Percentiles rank a stretch among this genome's conserved stretches.
These are phyloP conservation scores for Montipora efflorescens DNA, from an alignment of 64 coral and sea anemone genomes.

Conservation along the genomic window DNA sequence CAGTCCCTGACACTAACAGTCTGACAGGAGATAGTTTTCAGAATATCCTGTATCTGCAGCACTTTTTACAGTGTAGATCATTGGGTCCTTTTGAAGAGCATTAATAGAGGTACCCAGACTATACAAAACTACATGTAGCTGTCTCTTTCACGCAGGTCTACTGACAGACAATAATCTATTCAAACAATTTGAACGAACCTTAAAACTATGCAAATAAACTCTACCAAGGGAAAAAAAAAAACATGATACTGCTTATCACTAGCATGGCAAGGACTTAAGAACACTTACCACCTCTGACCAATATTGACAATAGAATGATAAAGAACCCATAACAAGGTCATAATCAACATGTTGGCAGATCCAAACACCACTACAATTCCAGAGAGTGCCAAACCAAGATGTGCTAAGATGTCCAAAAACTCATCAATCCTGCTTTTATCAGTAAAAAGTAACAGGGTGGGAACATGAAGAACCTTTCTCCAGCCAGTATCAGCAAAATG, in stretches of 20 bases:
- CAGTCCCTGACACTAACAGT: too few relatives aligned
- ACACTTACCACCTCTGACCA: constrained; percentile 90
- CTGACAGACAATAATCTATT: too few relatives aligned
- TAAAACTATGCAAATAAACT: too few relatives aligned
- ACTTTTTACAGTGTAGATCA: too few relatives aligned
- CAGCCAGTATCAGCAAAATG: constrained; percentile 82
- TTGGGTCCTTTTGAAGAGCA: background rate
- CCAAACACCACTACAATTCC: constrained; percentile 76
- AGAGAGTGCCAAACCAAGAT: constrained; percentile 80
- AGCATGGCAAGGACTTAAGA: background rate
- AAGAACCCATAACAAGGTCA: constrained; percentile 83
- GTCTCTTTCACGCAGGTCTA: too few relatives aligned
- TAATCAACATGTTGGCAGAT: constrained; percentile 90
- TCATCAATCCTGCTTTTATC: constrained; percentile 79
- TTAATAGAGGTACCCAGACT: too few relatives aligned
- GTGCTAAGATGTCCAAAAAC: constrained; percentile 84
- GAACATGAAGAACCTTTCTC: constrained; percentile 77
- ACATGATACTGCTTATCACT: too few relatives aligned
- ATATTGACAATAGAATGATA: constrained; percentile 96
- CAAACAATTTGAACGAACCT: too few relatives aligned
- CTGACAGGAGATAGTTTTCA: too few relatives aligned
- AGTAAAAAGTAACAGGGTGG: constrained; percentile 81
- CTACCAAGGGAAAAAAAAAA: too few relatives aligned
- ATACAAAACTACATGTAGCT: too few relatives aligned
- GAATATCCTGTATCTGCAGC: too few relatives aligned